These are phyloP conservation scores for Plectus sambesii DNA, from an alignment of 1,140 invertebrate species.

Conservation along the genomic window DNA sequence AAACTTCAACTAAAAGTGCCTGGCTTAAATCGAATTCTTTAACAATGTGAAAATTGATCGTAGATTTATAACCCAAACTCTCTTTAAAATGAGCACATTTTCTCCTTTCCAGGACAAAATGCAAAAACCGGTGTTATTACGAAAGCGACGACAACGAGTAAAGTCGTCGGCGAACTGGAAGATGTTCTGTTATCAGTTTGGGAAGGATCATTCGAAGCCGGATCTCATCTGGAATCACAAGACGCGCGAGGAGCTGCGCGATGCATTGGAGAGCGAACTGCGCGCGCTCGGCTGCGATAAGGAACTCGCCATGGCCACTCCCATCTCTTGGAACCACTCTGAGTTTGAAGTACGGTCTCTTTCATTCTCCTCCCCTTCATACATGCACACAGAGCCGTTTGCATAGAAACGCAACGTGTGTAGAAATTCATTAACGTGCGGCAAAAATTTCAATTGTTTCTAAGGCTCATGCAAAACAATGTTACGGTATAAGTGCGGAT, in stretches of 20 bases:
- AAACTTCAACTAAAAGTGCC: no score
- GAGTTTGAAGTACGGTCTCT: conserved; percentile 53
- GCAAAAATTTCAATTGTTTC: no score
- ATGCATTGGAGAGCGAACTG: conserved; percentile 84
- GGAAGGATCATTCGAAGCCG: conserved; percentile 80
- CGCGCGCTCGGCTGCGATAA: conserved; percentile 74
- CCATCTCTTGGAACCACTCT: conserved; percentile 89
- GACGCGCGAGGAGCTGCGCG: conserved; percentile 85
- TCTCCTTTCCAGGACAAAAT: conserved; percentile 15
- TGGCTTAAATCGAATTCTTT: conserved; percentile 1
- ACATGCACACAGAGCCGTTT: no score
- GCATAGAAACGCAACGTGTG: no score
- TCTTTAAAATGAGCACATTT: no score
- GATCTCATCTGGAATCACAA: conserved; percentile 92
- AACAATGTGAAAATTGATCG: no score
- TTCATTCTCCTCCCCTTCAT: no score
- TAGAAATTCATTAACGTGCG: no score
- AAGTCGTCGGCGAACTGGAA: conserved; percentile 84
- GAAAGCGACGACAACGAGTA: conserved; percentile 69
- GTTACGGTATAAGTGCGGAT: no score
- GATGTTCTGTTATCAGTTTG: conserved; percentile 89
- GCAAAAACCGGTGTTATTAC: conserved; percentile 65
- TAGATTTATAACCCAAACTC: no score
- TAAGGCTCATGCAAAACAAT: no score
- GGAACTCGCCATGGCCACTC: conserved; percentile 57